Evolutionary conservation across 1,140 invertebrate species (phyloP).

Genomic region (Oncopodura yosiiana): DNA sequence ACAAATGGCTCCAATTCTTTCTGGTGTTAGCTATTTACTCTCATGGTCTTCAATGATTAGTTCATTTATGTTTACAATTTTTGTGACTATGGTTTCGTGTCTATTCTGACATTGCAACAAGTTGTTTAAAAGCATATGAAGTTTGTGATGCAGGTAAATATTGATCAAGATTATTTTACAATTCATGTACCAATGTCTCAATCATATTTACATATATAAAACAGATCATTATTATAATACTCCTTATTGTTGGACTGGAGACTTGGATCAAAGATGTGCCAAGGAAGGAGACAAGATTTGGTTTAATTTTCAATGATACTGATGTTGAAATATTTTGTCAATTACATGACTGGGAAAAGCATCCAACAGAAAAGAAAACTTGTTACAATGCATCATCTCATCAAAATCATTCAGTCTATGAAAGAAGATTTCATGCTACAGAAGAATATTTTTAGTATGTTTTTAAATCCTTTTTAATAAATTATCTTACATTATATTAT

Average conservation of each 20-base stretch:
- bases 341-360: not conserved
- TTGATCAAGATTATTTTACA: too few relatives aligned
- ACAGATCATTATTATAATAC: conserved; percentile 23
- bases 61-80: conserved; percentile 13
- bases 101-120: conserved; percentile 18
- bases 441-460: conserved; percentile 26
- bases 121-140: conserved; percentile 22
- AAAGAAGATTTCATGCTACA: conserved; percentile 8
- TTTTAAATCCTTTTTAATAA: not conserved
- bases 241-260: conserved; percentile 17
- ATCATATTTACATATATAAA: too few relatives aligned
- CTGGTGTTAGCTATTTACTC: conserved; percentile 11
- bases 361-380: not conserved
- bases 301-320: conserved; percentile 16
- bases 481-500: not conserved
- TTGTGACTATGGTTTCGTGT: conserved; percentile 17
- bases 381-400: not conserved
- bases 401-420: not conserved
- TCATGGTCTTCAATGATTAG: conserved; percentile 18
- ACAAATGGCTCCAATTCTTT: conserved; percentile 21
- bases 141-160: conserved; percentile 6
- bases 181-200: too few relatives aligned
- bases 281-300: not conserved
- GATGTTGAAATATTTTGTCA: conserved; percentile 7
- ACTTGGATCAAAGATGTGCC: conserved; percentile 3